Base-by-base conservation (phyloP, 2,888 invertebrate species). In the Cyclophora albipunctata region DNA sequence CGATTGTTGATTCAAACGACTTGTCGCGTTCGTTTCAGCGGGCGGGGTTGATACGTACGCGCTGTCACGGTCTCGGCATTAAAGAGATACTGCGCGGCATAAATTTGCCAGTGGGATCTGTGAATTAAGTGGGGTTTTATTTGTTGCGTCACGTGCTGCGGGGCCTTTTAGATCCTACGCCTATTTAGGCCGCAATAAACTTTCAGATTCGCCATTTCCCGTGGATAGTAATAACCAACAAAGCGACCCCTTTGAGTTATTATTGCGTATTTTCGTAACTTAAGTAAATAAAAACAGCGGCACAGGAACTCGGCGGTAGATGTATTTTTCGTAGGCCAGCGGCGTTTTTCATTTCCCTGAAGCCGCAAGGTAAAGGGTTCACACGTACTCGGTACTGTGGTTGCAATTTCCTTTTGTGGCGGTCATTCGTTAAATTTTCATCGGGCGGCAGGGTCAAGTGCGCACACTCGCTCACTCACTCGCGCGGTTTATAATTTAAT, bases 121-220 rank as follows among this genome's bases (percentile, higher is more conserved):
- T 73, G 79, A 84, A 86, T 83, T 85, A 86, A 86, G 84, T 83
- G 79, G 80, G 80, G 69, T 81, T 84, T 82, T 84, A 82, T 84
- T 86, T 84, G 84, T 84, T 78, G 68, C 78, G 80, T 81, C 83
- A 84, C 84, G 83, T 75, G 74, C 76, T 67, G 58, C 58, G 67
- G 60, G 63, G 69, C 68, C 69, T 69, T 70, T 70, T 66, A 69
- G 69, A 75, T 73, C 71, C 73, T 64, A 65, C 64, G 67, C 65
- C 70, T 70, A 64, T 75, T 73, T 69, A 70, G 68, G 66, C 66
- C 59, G 64, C 64, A 68, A 69, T 73, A 69, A 75, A 75, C 66
- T 71, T 73, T 65, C 60, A 66, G 67, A 62, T 64, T 64, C 63
- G 60, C 55, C 64, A 59, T 58, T 67, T 56, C 60, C 51, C 53